Evolutionary conservation across 2,888 invertebrate species (phyloP), one percentile per base, ranked within the genome.

Genomic region (Trissoscelio sp.): DNA sequence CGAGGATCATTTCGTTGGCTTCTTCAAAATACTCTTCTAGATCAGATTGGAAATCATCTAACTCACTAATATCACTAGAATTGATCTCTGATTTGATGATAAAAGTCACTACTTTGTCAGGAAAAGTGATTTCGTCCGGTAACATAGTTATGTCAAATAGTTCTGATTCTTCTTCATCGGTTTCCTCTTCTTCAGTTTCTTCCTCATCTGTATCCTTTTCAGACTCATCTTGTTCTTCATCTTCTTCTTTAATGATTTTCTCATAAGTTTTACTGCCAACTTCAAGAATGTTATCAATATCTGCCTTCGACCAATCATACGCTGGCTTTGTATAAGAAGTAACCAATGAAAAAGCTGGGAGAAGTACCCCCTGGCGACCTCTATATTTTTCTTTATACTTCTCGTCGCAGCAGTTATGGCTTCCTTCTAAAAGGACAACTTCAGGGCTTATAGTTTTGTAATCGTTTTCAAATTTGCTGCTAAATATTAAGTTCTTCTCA

Each of bases 331-430:
- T 44, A 67, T 83, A 88, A 3, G 87, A 85, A n/a, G 87, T 85
- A 0, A 87, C 78, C 4, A 91, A 39, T 0, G 87, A 87, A 0
- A 85, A 80, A n/a, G 89, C 46, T 1, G 88, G 88, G 0, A 87
- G 78, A 18, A 87, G 74, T 4, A 88, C 64, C 9, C 91, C 91
- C 42, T 90, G 90, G 2, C 83, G 84, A 2, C 90, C 91, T 3
- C 87, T 85, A 14, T 82, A 75, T 3, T 18, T 28, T 4, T 74
- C 74, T 0, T 67, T 39, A 42, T 85, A 89, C 6, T 83, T 77
- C 1, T 81, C 75, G 9, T 81, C 79, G 3, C 85, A 20, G 34
- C 88, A 88, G 58, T 87, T 90, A 28, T 83, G 85, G 0, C 83
- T 85, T 1, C 88, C 91, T n/a, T 82, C 85, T 5, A 91, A 82